phyloP scores from a whole-genome alignment of 2,888 invertebrate species.

The Hermaeophaga mercurialis region DNA sequence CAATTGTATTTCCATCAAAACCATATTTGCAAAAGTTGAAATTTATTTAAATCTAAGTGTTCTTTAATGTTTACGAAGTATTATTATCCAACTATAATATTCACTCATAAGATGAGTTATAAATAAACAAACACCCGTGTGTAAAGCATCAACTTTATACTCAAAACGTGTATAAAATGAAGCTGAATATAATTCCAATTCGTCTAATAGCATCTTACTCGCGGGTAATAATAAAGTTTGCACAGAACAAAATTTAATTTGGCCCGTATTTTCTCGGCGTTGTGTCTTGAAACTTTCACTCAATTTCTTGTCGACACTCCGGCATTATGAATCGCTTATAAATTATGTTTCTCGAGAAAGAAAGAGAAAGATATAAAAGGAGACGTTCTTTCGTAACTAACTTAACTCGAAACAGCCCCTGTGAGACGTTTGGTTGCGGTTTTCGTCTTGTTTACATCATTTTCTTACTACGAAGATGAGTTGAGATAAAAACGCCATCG shows the following conservation, averaged over 20 bases:
- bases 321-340: slow-evolving; percentile 57
- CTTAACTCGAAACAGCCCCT: slow-evolving; percentile 41
- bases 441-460: slow-evolving; percentile 35
- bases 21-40: too few species aligned
- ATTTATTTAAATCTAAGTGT: too few species aligned
- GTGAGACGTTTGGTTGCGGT: slow-evolving; percentile 34
- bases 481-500: neutral
- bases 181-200: slow-evolving; percentile 10
- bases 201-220: neutral
- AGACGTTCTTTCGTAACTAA: slow-evolving; percentile 38
- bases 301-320: slow-evolving; percentile 54
- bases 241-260: slow-evolving; percentile 10
- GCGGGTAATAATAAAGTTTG: slow-evolving; percentile 2
- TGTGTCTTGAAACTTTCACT: slow-evolving; percentile 51
- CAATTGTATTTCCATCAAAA: too few species aligned
- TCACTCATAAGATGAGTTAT: too few species aligned
- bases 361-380: neutral
- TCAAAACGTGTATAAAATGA: too few species aligned
- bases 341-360: slow-evolving; percentile 50
- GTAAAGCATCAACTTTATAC: too few species aligned
- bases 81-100: too few species aligned
- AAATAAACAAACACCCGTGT: too few species aligned
- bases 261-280: slow-evolving; percentile 2
- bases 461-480: slow-evolving; percentile 13
- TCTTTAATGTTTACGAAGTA: too few species aligned